These are phyloP conservation scores for Pherbina coryleti DNA, from an alignment of 2,888 invertebrate species.

Conservation along the genomic window DNA sequence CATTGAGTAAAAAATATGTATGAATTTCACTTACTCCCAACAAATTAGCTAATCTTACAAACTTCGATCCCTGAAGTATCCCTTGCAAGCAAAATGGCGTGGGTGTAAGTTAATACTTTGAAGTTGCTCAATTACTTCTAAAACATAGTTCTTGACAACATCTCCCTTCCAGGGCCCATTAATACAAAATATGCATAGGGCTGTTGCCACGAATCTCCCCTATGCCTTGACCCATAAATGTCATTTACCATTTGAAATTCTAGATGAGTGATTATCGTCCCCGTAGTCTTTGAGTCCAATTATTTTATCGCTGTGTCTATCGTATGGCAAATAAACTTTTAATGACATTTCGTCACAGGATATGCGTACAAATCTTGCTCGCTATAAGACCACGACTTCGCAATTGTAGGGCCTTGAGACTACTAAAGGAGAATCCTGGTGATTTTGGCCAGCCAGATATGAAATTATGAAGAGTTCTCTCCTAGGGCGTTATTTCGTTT, in stretches of 20 bases:
- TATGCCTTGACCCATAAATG: not conserved
- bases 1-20: not conserved
- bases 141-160: no score
- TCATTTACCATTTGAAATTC: no score
- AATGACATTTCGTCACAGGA: no score
- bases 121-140: no score
- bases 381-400: not conserved
- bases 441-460: constrained; percentile 19
- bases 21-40: not conserved
- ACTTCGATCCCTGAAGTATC: no score
- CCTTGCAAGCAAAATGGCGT: no score
- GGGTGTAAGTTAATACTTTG: no score
- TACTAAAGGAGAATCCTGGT: constrained; percentile 14
- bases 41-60: not conserved
- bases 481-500: constrained; percentile 1
- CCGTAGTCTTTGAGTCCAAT: no score
- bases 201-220: constrained; percentile 8
- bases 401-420: not conserved
- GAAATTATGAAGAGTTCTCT: constrained; percentile 15
- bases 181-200: no score
- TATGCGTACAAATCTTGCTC: not conserved
- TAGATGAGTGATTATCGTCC: no score
- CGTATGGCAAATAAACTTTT: not conserved
- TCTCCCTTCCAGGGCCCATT: no score
- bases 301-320: not conserved